These are phyloP conservation scores for Lamprologus ornatipinnis DNA, from an alignment of 2,113 vertebrate species.

Conservation along the genomic window DNA sequence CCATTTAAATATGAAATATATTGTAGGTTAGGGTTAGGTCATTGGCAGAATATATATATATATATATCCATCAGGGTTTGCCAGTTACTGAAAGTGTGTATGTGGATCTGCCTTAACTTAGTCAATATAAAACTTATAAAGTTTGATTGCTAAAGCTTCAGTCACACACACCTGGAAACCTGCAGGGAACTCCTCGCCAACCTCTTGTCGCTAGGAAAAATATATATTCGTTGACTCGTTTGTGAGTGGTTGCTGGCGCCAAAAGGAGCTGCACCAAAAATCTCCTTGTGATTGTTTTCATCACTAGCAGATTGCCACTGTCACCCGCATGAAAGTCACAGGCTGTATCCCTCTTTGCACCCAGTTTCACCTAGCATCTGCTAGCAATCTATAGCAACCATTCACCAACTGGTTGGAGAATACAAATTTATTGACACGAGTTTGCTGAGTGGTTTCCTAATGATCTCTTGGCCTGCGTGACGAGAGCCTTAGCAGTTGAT, in stretches of 20 bases:
- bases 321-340: neutral
- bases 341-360: neutral
- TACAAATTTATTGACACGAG: neutral
- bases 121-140: neutral
- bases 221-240: neutral
- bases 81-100: neutral
- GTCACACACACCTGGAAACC: neutral
- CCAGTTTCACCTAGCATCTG: neutral
- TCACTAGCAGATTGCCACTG: neutral
- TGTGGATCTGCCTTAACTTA: neutral
- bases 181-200: neutral
- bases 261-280: neutral
- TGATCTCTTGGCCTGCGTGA: neutral
- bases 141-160: neutral
- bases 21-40: neutral
- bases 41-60: neutral
- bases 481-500: neutral
- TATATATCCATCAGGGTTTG: neutral
- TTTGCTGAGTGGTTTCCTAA: neutral
- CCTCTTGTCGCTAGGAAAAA: neutral
- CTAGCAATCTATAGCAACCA: neutral
- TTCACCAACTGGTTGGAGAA: neutral
- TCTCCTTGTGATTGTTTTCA: neutral
- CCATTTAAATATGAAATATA: neutral
- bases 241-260: neutral